phyloP scores from a whole-genome alignment of 53 echinoderm and acorn worm species.

The Glandiceps talaboti region DNA sequence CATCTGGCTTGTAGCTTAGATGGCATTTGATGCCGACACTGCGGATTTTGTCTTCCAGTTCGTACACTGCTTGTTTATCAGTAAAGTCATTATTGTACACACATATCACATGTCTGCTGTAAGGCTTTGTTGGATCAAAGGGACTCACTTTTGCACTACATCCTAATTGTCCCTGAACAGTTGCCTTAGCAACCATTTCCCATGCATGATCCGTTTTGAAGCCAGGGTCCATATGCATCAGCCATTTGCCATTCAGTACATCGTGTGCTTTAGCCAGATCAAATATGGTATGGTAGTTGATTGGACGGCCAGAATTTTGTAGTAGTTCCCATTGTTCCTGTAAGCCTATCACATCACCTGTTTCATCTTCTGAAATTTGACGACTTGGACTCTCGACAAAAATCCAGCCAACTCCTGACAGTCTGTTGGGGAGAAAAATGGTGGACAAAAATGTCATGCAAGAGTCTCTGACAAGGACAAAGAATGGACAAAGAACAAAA shows the following conservation, averaged over 20 bases:
- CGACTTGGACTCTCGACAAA: constrained; percentile 5
- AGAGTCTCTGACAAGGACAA: too few species aligned
- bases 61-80: constrained; percentile 6
- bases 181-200: constrained; percentile 25
- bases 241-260: constrained; percentile 29
- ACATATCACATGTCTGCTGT: constrained; percentile 20
- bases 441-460: too few species aligned
- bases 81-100: constrained; percentile 34
- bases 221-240: constrained; percentile 11
- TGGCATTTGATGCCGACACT: constrained; percentile 17
- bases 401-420: constrained; percentile 35
- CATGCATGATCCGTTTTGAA: constrained; percentile 19
- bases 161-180: constrained; percentile 14
- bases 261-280: constrained; percentile 18
- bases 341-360: constrained; percentile 11
- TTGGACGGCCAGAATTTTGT: constrained; percentile 12
- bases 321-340: constrained; percentile 17
- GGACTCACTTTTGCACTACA: constrained; percentile 30
- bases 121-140: neutral
- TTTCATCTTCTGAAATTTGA: constrained; percentile 1
- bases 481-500: too few species aligned
- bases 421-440: too few species aligned
- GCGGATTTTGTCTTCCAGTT: constrained; percentile 17
- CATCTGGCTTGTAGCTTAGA: constrained; percentile 40
- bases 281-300: constrained; percentile 18